Base-by-base conservation (phyloP, 1,140 invertebrate genomes). In the Eubasilissa regina region DNA sequence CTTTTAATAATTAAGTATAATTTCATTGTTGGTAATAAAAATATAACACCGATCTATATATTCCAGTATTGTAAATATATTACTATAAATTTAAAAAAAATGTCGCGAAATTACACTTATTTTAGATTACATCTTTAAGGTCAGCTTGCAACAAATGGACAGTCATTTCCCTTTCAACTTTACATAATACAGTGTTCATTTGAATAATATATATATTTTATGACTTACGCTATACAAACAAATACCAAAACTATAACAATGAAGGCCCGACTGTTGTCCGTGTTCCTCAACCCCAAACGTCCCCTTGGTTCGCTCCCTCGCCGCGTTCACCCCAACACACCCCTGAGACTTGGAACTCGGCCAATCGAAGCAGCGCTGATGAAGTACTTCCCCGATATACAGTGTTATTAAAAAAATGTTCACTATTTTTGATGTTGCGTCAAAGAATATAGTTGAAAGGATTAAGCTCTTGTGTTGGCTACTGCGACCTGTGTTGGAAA, bases 371-470 rank as follows among this genome's bases (percentile, higher is more conserved):
- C 60, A 25, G 35, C 35, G 35, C 60, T 64, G 60, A 64, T 64
- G 19, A 64, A 25, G 60, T 64, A 64, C 25, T 64, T 64, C 60
- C 35, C 60, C n/a, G 35, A 64, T 64, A 58, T 58, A 58, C 48
- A 35, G 25, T 3, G 25, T 35, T 35, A 35, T 35, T 35, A 35
- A 35, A 35, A 35, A 35, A 35, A 35, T 35, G 25, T 35, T 35
- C 25, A 35, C 25, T 35, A 35, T 35, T 35, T 35, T 35, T 35
- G 6, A 35, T 3, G 25, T 35, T 35, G 25, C 6, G 25, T 35
- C 25, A 35, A 35, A 6, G 25, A 35, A 6, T 35, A 35, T 1
- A 35, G 25, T 35, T 35, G 1, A 35, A 35, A 1, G 25, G 25
- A 35, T 35, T 35, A 35, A 35, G 25, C 1, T 35, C 25, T 35